These are phyloP conservation scores for Mycalesis mineus DNA, from an alignment of 2,888 invertebrate species.

Conservation along the genomic window DNA sequence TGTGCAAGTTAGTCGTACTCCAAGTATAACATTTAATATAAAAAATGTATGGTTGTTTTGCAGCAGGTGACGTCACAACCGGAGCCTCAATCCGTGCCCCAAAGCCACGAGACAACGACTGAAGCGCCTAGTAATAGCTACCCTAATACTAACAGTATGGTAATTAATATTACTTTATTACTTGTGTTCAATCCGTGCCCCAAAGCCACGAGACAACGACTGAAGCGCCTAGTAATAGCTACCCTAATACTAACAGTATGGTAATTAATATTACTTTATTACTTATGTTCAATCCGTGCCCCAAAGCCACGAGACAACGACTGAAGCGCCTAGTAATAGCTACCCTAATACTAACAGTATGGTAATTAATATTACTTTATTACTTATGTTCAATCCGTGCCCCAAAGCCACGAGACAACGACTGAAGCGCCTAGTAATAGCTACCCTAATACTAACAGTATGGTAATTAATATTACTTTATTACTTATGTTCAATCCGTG, in stretches of 20 bases:
- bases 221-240: conserved; percentile 35
- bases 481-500: conserved; percentile 28
- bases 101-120: conserved; percentile 36
- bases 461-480: conserved; percentile 35
- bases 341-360: conserved; percentile 41
- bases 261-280: conserved; percentile 30
- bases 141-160: conserved; percentile 41
- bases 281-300: conserved; percentile 30
- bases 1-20: no score
- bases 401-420: conserved; percentile 36
- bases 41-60: neutral
- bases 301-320: conserved; percentile 35
- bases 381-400: conserved; percentile 27
- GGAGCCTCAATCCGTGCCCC: conserved; percentile 33
- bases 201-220: conserved; percentile 36
- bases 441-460: conserved; percentile 39
- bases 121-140: conserved; percentile 36
- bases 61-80: conserved; percentile 35
- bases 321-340: conserved; percentile 34
- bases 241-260: conserved; percentile 40
- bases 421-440: conserved; percentile 34
- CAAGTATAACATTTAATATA: no score
- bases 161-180: conserved; percentile 26
- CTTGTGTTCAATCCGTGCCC: conserved; percentile 29
- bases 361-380: conserved; percentile 32